A percentile compares a stretch with the other conserved stretches of the same genome.
These are phyloP conservation scores for Eupristina koningsbergeri DNA, from an alignment of 1,140 invertebrate species.

Conservation along the genomic window DNA sequence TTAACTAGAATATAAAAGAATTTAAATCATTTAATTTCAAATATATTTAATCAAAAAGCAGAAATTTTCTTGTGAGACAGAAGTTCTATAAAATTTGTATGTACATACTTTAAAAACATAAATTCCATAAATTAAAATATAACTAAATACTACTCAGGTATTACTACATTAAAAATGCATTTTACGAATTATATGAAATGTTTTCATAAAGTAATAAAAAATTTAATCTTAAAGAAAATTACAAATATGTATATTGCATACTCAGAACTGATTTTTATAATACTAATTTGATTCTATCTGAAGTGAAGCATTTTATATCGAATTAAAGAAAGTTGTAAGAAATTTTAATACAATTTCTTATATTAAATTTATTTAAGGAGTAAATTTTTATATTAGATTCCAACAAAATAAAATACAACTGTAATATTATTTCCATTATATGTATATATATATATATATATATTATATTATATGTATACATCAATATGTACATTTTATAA, in stretches of 20 bases:
- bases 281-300: background rate
- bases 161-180: background rate
- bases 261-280: constrained; percentile 32
- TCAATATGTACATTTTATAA: no score
- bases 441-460: no score
- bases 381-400: background rate
- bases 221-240: background rate
- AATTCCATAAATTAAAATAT: background rate
- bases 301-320: background rate
- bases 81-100: background rate
- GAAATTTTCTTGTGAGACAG: background rate
- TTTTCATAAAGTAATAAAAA: background rate
- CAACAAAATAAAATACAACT: no score
- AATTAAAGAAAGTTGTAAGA: background rate
- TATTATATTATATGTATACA: no score
- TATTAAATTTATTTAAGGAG: background rate
- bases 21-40: no score
- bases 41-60: background rate
- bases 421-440: no score
- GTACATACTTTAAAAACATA: background rate
- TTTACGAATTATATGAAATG: background rate
- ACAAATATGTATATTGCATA: background rate
- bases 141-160: background rate
- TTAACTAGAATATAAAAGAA: no score
- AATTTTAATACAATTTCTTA: background rate